Evolutionary conservation across 1,140 invertebrate genomes (phyloP).

Genomic region (Asobara japonica): DNA sequence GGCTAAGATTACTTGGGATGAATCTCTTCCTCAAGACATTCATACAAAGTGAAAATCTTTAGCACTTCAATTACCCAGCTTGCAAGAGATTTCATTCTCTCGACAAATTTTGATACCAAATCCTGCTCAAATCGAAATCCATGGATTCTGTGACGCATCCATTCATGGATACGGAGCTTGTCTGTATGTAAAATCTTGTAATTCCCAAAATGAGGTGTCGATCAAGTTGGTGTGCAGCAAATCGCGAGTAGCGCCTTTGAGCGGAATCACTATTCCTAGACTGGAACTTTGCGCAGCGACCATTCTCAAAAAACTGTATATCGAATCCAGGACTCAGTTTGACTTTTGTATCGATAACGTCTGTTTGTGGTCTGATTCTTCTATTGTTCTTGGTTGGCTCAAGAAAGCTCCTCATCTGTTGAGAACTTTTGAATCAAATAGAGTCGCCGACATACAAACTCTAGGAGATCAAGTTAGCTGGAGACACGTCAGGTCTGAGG

Average conservation of each 20-base stretch:
- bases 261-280: conserved; percentile 31
- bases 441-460: conserved; percentile 38
- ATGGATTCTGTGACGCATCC: background rate
- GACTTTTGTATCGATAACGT: background rate
- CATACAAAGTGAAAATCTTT: conserved; percentile 25
- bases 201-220: background rate
- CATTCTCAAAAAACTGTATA: background rate
- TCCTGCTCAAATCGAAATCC: background rate
- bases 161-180: background rate
- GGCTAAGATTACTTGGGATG: conserved; percentile 38
- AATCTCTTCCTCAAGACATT: conserved; percentile 29
- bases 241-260: background rate
- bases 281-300: background rate
- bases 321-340: background rate
- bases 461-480: conserved; percentile 32
- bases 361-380: conserved; percentile 40
- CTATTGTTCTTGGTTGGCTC: conserved; percentile 40
- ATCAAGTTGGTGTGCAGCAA: background rate
- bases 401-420: background rate
- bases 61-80: background rate
- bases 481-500: conserved; percentile 44
- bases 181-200: background rate
- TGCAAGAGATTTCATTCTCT: background rate
- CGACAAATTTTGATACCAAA: background rate
- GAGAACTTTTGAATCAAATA: conserved; percentile 19